Evolutionary conservation across 2,797 vertebrate species (phyloP).

Genomic region (Betta splendens): DNA sequence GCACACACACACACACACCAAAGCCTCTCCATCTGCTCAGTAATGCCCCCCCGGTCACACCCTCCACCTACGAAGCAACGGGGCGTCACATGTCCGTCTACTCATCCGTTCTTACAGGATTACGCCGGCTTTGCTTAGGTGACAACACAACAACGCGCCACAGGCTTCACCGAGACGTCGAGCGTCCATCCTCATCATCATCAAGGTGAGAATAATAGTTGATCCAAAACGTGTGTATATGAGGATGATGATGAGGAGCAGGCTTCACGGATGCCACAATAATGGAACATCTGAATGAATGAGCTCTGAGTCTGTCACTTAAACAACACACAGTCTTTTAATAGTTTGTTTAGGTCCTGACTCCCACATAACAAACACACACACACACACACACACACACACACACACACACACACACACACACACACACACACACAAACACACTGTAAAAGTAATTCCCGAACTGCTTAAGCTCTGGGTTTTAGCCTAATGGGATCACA

Average conservation of each 20-base stretch:
- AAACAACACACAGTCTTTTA: too few species aligned
- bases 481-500: conserved; percentile 13
- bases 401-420: neutral
- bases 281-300: too few species aligned
- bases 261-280: too few species aligned
- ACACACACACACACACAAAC: neutral
- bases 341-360: too few species aligned
- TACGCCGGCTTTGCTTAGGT: conserved; percentile 77
- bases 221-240: too few species aligned
- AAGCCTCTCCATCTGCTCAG: conserved; percentile 75
- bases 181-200: too few species aligned
- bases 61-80: conserved; percentile 73
- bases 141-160: conserved; percentile 55
- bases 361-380: too few species aligned
- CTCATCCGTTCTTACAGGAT: conserved; percentile 82
- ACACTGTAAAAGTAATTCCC: neutral
- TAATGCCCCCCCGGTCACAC: conserved; percentile 54
- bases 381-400: too few species aligned
- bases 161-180: conserved; percentile 6
- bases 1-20: conserved; percentile 50
- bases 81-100: conserved; percentile 76
- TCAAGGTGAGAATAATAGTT: too few species aligned
- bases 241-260: too few species aligned
- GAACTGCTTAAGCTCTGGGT: conserved; percentile 13
- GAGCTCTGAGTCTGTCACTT: too few species aligned